Percentiles rank a stretch among this genome's conserved stretches.
Conservation (phyloP, 2,797 vertebrate species). For the Ibycter americanus region DNA sequence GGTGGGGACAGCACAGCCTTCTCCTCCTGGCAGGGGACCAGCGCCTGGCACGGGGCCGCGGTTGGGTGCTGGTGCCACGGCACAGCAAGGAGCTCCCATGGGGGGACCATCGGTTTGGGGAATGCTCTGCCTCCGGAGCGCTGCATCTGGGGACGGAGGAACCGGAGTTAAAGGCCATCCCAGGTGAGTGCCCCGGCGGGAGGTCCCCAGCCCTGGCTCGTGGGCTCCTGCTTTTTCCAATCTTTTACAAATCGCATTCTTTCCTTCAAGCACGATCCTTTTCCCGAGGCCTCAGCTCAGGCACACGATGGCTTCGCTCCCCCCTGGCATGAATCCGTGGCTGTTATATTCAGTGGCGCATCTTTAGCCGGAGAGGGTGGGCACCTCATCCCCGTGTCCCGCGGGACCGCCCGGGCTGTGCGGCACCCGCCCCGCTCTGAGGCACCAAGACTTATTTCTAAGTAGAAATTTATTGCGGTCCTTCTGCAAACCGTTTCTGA, state of each 20-base stretch:
- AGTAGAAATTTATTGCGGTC: background rate
- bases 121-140: fast-evolving
- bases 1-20: fast-evolving
- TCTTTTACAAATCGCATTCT: fast-evolving
- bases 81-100: fast-evolving
- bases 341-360: fast-evolving
- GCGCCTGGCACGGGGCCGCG: fast-evolving
- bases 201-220: fast-evolving
- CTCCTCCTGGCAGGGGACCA: background rate
- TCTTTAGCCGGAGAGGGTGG: fast-evolving
- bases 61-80: background rate
- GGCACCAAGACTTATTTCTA: background rate
- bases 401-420: fast-evolving
- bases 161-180: background rate
- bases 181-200: background rate
- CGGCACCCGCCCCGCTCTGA: background rate
- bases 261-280: background rate
- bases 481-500: background rate
- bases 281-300: background rate
- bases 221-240: background rate
- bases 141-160: fast-evolving
- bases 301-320: background rate
- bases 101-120: background rate
- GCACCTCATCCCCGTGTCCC: fast-evolving
- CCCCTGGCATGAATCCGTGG: fast-evolving